These are phyloP conservation scores for Natrix natrix DNA, from an alignment of 2,797 vertebrate genomes.

Conservation along the genomic window DNA sequence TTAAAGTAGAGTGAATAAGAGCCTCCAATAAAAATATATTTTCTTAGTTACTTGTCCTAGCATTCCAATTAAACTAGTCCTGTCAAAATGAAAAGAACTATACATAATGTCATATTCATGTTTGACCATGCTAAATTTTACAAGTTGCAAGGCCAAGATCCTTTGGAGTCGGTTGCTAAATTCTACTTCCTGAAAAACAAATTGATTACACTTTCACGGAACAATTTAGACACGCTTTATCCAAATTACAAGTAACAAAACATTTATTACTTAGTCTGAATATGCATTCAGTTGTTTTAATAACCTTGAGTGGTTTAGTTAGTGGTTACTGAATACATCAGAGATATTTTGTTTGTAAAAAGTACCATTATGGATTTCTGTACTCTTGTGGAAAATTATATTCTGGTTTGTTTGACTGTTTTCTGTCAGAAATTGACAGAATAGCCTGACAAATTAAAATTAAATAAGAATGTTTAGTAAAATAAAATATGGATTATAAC, in stretches of 20 bases:
- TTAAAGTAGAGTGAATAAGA: background rate
- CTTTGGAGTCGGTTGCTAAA: background rate
- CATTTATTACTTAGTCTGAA: background rate
- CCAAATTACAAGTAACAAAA: background rate
- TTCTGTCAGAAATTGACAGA: background rate
- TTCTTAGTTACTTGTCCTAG: background rate
- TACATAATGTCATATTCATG: background rate
- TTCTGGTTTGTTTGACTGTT: background rate
- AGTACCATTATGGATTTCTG: background rate
- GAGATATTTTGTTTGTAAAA: background rate
- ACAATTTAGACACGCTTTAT: background rate
- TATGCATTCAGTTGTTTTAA: background rate
- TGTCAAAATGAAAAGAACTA: background rate
- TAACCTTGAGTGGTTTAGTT: background rate
- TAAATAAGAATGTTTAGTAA: background rate
- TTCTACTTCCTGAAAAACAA: slow-evolving; percentile 17
- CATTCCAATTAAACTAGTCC: background rate
- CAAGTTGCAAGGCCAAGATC: slow-evolving; percentile 6
- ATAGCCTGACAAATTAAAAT: background rate
- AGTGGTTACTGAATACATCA: background rate
- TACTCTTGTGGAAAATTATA: background rate
- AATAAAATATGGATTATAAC: background rate
- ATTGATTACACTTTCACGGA: slow-evolving; percentile 19
- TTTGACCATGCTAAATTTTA: slow-evolving; percentile 16
- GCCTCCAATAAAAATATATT: background rate